Conservation (phyloP, 2,888 invertebrate species). For the Matsumyia berberina region DNA sequence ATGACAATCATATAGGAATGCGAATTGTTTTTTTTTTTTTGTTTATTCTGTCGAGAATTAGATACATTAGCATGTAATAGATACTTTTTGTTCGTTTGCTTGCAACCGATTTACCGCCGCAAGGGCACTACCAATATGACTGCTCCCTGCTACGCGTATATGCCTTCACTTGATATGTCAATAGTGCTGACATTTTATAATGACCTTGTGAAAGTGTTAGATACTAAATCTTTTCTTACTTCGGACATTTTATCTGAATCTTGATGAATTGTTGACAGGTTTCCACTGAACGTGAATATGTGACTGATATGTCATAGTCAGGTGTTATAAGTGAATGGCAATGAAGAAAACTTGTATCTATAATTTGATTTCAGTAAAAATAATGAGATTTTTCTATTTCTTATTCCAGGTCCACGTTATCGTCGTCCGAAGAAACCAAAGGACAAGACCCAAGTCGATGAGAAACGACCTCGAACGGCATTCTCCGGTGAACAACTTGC, state of each 20-base stretch:
- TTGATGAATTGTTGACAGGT: conserved; percentile 75
- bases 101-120: conserved; percentile 48
- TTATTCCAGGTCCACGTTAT: conserved; percentile 83
- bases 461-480: conserved; percentile 97
- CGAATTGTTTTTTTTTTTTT: conserved; percentile 41
- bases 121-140: conserved; percentile 14
- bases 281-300: conserved; percentile 44
- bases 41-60: conserved; percentile 62
- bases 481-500: conserved; percentile 97
- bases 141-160: neutral
- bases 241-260: conserved; percentile 55
- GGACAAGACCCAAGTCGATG: conserved; percentile 86
- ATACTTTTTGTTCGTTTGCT: conserved; percentile 59
- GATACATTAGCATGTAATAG: conserved; percentile 72
- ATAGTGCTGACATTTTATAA: conserved; percentile 64
- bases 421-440: conserved; percentile 84
- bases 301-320: conserved; percentile 63
- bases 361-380: conserved; percentile 26
- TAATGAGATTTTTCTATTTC: conserved; percentile 21
- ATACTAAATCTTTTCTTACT: conserved; percentile 56
- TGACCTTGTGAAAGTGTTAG: conserved; percentile 72
- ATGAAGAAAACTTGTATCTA: conserved; percentile 31
- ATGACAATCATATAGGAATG: conserved; percentile 69
- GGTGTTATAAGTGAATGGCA: conserved; percentile 63
- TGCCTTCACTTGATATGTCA: conserved; percentile 52